Conservation (phyloP, 2,797 vertebrate species). For the Esox lucius region DNA sequence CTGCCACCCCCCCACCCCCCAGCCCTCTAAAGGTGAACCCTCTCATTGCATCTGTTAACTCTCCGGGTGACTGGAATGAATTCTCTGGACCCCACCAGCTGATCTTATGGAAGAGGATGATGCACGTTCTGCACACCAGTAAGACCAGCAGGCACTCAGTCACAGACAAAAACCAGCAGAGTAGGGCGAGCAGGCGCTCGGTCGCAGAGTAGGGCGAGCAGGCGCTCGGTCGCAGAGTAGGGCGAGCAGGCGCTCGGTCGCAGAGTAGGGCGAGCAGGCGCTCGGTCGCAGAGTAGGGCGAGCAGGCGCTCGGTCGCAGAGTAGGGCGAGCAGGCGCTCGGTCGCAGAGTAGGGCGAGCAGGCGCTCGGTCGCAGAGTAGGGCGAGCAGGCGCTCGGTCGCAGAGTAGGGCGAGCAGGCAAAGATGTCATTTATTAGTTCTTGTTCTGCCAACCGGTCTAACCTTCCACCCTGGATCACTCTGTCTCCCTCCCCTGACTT, state of each 20-base stretch:
- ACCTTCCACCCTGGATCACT: background rate
- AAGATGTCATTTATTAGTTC: background rate
- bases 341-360: background rate
- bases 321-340: background rate
- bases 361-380: background rate
- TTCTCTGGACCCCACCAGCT: slow-evolving; percentile 79
- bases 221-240: no score
- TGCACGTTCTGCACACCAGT: slow-evolving; percentile 78
- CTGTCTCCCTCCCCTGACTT: background rate
- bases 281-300: background rate
- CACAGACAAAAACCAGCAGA: background rate
- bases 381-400: background rate
- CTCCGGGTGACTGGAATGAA: slow-evolving; percentile 69
- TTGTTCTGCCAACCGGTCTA: background rate
- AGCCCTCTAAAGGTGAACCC: slow-evolving; percentile 59
- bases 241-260: background rate
- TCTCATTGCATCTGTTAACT: slow-evolving; percentile 33
- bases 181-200: background rate
- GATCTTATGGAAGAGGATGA: slow-evolving; percentile 84
- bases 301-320: background rate
- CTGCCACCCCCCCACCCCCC: background rate
- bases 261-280: background rate
- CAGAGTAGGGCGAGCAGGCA: background rate
- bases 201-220: background rate
- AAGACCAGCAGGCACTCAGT: background rate